Evolutionary conservation across 1,140 invertebrate genomes (phyloP).

Genomic region (Drosophila prosaltans): DNA sequence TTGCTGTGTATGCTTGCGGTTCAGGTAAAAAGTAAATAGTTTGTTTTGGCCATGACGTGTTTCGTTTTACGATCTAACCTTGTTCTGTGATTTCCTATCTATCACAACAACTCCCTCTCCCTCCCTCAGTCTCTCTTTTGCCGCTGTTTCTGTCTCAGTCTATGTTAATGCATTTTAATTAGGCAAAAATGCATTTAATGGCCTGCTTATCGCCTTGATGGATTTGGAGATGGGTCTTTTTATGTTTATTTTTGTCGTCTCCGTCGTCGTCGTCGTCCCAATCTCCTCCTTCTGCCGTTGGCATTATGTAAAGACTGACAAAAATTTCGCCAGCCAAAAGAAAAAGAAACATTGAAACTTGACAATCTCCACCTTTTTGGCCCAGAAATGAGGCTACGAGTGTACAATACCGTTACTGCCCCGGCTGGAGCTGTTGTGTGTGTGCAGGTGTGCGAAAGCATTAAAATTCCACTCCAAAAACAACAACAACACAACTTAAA

Average conservation of each 20-base stretch:
- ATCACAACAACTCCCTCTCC: slow-evolving; percentile 11
- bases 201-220: slow-evolving; percentile 5
- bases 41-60: slow-evolving; percentile 58
- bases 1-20: slow-evolving; percentile 8
- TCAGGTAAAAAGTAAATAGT: slow-evolving; percentile 54
- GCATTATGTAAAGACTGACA: slow-evolving; percentile 21
- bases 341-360: neutral
- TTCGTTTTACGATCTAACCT: slow-evolving; percentile 43
- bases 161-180: slow-evolving; percentile 49
- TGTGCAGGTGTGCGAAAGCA: slow-evolving; percentile 79
- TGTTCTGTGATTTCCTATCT: slow-evolving; percentile 12
- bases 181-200: slow-evolving; percentile 40
- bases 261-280: too few species aligned
- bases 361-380: slow-evolving; percentile 61
- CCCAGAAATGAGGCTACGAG: slow-evolving; percentile 73
- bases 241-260: too few species aligned
- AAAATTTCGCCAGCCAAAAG: slow-evolving; percentile 55
- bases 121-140: neutral
- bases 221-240: slow-evolving; percentile 1
- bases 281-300: neutral
- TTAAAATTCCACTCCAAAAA: slow-evolving; percentile 75
- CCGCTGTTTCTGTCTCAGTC: neutral
- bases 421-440: slow-evolving; percentile 7
- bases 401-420: slow-evolving; percentile 48
- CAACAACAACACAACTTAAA: slow-evolving; percentile 18